phyloP scores from a whole-genome alignment of 2,888 invertebrate species.

The Eristalinus aeneus region DNA sequence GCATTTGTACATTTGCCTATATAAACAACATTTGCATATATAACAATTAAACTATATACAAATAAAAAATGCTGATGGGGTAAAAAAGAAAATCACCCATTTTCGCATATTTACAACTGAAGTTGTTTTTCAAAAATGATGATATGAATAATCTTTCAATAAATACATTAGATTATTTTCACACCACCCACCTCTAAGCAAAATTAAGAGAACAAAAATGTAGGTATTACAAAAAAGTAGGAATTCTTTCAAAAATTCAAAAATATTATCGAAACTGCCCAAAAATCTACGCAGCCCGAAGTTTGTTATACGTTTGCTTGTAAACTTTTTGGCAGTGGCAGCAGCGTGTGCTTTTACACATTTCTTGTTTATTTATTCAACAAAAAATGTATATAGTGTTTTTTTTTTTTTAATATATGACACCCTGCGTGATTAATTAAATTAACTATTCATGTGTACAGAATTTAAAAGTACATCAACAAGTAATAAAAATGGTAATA shows the following conservation, averaged over 20 bases:
- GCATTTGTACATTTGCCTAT: background rate
- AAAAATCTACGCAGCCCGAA: constrained; percentile 49
- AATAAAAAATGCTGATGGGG: background rate
- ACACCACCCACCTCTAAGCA: constrained; percentile 7
- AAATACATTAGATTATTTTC: background rate
- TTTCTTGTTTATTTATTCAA: constrained; percentile 41
- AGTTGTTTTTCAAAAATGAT: background rate
- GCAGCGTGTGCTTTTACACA: constrained; percentile 61
- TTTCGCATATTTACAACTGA: background rate
- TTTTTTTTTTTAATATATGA: too few species aligned
- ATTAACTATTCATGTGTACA: constrained; percentile 25
- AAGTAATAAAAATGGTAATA: constrained; percentile 9
- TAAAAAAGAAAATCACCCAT: background rate
- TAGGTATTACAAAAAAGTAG: constrained; percentile 11
- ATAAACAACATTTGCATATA: background rate
- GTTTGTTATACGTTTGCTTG: constrained; percentile 7
- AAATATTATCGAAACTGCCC: constrained; percentile 47
- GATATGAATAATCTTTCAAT: background rate
- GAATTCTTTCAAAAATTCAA: constrained; percentile 47
- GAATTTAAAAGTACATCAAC: constrained; percentile 31
- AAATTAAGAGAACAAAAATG: background rate
- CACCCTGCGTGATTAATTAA: constrained; percentile 23
- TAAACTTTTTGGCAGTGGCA: constrained; percentile 55
- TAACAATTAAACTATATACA: background rate
- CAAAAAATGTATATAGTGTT: constrained; percentile 24